Evolutionary conservation across 2,113 vertebrate species (phyloP), one percentile per base, ranked within the genome.

Genomic region (Orycteropus afer): DNA sequence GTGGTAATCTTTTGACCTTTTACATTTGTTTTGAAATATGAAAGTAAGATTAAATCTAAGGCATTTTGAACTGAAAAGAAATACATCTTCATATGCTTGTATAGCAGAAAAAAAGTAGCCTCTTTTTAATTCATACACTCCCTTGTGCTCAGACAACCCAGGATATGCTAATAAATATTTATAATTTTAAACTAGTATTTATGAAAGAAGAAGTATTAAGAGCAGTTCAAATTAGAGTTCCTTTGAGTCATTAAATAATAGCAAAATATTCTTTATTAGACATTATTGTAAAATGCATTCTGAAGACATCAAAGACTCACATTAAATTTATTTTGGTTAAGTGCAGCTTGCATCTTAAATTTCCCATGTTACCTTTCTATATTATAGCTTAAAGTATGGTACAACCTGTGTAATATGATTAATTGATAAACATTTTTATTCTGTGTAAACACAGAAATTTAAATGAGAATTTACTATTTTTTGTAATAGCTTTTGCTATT

Each of bases 381-480:
- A 96, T 98, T 97, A 95, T 82, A 96, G 51, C 95, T 97, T 97
- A 94, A 98, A 98, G 96, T 98, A 97, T 98, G 67, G 63, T 97
- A 95, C 96, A 98, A 94, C 97, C 96, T 98, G 95, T 97, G 97
- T 98, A 97, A 98, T 97, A 96, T 95, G 98, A 96, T 97, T 97
- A 97, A 97, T 84, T 97, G 97, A 97, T 96, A 96, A 98, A 97
- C 97, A 97, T 97, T 98, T 98, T 92, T 97, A 98, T 90, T 90
- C 82, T 89, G 25, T 88, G 78, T n/a, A 76, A 95, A 79, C 92
- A 92, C 55, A 95, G 71, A 92, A 97, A 97, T 97, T 95, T 96
- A 98, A 98, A 97, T 98, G 98, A 98, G 98, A 95, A 96, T 98
- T 98, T 98, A 97, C 97, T 98, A 98, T 98, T 98, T 98, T 98